phyloP scores from a whole-genome alignment of 2,888 invertebrate genomes.

The Ptilodon capucinus region DNA sequence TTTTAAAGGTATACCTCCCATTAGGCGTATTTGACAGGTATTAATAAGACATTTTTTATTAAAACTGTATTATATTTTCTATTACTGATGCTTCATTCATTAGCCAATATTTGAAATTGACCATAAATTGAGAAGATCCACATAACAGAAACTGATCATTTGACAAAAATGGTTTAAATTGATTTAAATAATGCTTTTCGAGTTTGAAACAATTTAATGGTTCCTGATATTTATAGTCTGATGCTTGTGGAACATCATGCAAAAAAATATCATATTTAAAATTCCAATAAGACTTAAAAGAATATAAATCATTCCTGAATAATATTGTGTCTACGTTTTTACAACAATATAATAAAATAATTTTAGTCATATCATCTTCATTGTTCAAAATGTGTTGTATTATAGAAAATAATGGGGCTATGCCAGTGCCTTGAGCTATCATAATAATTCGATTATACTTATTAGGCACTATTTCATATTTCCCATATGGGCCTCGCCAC shows the following conservation, averaged over 20 bases:
- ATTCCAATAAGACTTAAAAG: slow-evolving; percentile 87
- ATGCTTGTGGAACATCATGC: slow-evolving; percentile 33
- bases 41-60: slow-evolving; percentile 11
- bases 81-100: slow-evolving; percentile 39
- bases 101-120: slow-evolving; percentile 61
- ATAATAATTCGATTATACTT: slow-evolving; percentile 65
- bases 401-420: slow-evolving; percentile 87
- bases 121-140: slow-evolving; percentile 83
- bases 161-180: slow-evolving; percentile 47
- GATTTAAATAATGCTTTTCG: slow-evolving; percentile 46
- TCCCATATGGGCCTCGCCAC: slow-evolving; percentile 90
- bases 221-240: slow-evolving; percentile 75
- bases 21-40: not conserved
- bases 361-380: slow-evolving; percentile 85
- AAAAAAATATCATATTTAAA: slow-evolving; percentile 86
- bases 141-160: slow-evolving; percentile 81
- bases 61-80: slow-evolving; percentile 65
- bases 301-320: slow-evolving; percentile 83
- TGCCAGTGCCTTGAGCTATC: slow-evolving; percentile 88
- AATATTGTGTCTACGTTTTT: slow-evolving; percentile 80
- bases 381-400: slow-evolving; percentile 84
- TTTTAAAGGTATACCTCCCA: not conserved
- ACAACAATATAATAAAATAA: slow-evolving; percentile 85
- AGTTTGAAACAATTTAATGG: slow-evolving; percentile 66
- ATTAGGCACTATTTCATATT: slow-evolving; percentile 72